phyloP scores from a whole-genome alignment of 1,140 invertebrate species.

The Oreohelix idahoensis region DNA sequence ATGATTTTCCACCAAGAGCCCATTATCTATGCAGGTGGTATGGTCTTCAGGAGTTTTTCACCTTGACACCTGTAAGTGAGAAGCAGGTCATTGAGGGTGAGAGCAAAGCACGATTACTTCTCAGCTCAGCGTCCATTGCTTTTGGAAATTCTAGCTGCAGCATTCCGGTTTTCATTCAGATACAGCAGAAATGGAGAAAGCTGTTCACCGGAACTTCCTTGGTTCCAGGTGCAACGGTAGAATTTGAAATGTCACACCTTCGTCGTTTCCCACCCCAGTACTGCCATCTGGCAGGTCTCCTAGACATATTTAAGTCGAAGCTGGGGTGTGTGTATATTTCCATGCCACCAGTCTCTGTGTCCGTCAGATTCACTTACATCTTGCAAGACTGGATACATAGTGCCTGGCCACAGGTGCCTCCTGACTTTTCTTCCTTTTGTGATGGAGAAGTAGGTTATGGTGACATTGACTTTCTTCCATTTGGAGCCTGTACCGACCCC shows the following conservation, averaged over 20 bases:
- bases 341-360: constrained; percentile 80
- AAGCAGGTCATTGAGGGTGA: constrained; percentile 80
- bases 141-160: constrained; percentile 86
- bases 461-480: constrained; percentile 81
- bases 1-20: constrained; percentile 79
- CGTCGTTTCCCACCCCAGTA: constrained; percentile 86
- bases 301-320: constrained; percentile 74
- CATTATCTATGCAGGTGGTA: constrained; percentile 78
- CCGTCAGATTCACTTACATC: constrained; percentile 87
- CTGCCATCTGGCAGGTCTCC: constrained; percentile 82
- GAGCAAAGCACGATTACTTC: constrained; percentile 85
- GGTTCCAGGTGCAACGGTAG: constrained; percentile 81
- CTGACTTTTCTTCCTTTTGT: constrained; percentile 80
- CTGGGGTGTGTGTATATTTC: constrained; percentile 65
- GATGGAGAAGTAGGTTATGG: constrained; percentile 77
- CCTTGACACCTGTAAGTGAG: constrained; percentile 78
- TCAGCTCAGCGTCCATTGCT: constrained; percentile 89
- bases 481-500: constrained; percentile 88
- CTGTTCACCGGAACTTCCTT: constrained; percentile 84
- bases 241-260: constrained; percentile 91
- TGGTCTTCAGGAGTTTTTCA: constrained; percentile 87
- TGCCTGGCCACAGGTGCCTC: constrained; percentile 81
- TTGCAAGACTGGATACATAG: constrained; percentile 80
- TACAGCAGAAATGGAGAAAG: constrained; percentile 82
- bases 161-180: constrained; percentile 90